A percentile compares a stretch with the other conserved stretches of the same genome.
Evolutionary conservation across 2,113 vertebrate genomes (phyloP).

Genomic region (Anarhynchus alexandrinus): DNA sequence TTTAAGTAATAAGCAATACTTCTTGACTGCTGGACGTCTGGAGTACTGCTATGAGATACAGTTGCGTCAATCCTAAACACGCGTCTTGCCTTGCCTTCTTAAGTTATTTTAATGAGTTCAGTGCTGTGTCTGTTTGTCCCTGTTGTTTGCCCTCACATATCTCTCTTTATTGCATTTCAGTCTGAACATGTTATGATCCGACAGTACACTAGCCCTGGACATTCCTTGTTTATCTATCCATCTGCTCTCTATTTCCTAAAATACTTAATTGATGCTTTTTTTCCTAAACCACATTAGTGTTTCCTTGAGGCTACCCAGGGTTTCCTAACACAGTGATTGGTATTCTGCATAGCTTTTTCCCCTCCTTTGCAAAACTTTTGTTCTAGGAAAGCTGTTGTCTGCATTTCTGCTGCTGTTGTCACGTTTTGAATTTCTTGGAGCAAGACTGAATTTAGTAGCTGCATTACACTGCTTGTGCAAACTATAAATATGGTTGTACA

Average conservation of each 20-base stretch:
- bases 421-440: neutral
- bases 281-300: neutral
- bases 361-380: neutral
- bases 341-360: neutral
- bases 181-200: neutral
- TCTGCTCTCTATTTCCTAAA: neutral
- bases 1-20: neutral
- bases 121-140: neutral
- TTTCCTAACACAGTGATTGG: neutral
- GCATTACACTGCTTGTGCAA: neutral
- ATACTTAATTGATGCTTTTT: neutral
- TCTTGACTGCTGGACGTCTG: neutral
- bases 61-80: neutral
- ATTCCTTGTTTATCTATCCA: neutral
- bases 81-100: neutral
- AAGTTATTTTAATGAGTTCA: neutral
- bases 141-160: neutral
- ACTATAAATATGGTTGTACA: neutral
- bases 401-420: neutral
- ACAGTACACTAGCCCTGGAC: neutral
- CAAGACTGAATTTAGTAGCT: neutral
- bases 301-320: neutral
- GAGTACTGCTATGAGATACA: neutral
- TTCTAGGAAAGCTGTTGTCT: accelerated
- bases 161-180: neutral